A percentile compares a stretch with the other conserved stretches of the same genome.
Conservation (phyloP, 2,113 vertebrate genomes). For the Corythornis vintsioides region DNA sequence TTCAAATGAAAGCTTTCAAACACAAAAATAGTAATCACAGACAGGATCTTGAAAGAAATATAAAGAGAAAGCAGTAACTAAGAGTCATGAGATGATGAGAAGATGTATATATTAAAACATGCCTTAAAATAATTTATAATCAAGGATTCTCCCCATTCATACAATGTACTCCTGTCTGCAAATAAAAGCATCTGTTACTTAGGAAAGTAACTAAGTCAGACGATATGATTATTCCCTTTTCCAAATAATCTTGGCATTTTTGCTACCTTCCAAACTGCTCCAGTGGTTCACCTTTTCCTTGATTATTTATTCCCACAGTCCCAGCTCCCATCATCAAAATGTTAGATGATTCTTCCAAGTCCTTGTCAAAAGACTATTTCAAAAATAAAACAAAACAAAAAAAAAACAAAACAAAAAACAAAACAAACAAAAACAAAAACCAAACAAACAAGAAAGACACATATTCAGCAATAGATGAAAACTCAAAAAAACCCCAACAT, state of each 20-base stretch:
- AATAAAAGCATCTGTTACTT: background rate
- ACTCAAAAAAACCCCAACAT: background rate
- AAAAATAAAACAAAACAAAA: background rate
- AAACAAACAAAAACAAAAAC: too few species aligned
- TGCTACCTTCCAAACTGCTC: background rate
- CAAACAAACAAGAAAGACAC: rapidly evolving
- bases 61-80: background rate
- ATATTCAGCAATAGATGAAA: background rate
- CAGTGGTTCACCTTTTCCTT: background rate
- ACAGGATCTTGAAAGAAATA: background rate
- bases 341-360: conserved; percentile 38
- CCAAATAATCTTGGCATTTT: background rate
- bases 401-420: too few species aligned
- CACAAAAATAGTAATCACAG: background rate
- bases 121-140: background rate
- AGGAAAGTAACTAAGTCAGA: background rate
- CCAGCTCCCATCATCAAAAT: conserved; percentile 41
- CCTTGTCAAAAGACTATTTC: conserved; percentile 49
- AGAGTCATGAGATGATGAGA: background rate
- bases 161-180: background rate
- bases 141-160: background rate
- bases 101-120: background rate
- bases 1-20: background rate
- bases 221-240: background rate
- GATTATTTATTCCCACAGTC: background rate